Base-by-base conservation (phyloP, 2,888 invertebrate species). In the Tetragonula carbonaria region DNA sequence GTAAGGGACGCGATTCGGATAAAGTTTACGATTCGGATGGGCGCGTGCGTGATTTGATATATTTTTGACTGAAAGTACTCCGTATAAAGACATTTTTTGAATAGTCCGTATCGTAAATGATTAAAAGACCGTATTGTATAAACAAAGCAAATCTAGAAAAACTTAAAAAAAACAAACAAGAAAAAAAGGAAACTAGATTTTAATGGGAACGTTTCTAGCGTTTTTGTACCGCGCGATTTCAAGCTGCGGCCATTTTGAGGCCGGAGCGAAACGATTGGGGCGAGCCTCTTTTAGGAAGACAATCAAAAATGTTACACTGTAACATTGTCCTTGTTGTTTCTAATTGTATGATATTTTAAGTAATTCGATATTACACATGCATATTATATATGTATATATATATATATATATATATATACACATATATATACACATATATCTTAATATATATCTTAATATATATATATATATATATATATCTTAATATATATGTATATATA, bases 231-330 rank as follows among this genome's bases (percentile, higher is more conserved):
- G 74, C 80, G 74, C 28, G 67, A 70, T 84, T 79, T 80, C 68
- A 45, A 59, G 74, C 74, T 51, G 65, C 68, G 77, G 82, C 38
- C 65, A 70, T 67, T 72, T 55, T 21, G 80, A 57, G 86, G 78
- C 71, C 73, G 65, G 67, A 38, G 79, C 74, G 62, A 75, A 79
- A 72, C 78, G 87, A 82, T 84, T 76, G 82, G 88, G 80, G 90
- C 86, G 85, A 87, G 74, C 90, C 92, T 92, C 93, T 93, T 90
- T 90, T 92, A 94, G 91, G 93, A 94, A 93, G 94, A 94, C 94
- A 94, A 94, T 94, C 94, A 94, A 94, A 94, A 94, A 94, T 94
- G 94, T 94, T 94, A 92, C 92, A 73, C 85, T 87, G 91, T 94
- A 93, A 94, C 93, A 94, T 94, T 94, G 94, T 93, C 93, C 92